Conservation (phyloP, 2,113 vertebrate genomes). For the Tragelaphus buxtoni region DNA sequence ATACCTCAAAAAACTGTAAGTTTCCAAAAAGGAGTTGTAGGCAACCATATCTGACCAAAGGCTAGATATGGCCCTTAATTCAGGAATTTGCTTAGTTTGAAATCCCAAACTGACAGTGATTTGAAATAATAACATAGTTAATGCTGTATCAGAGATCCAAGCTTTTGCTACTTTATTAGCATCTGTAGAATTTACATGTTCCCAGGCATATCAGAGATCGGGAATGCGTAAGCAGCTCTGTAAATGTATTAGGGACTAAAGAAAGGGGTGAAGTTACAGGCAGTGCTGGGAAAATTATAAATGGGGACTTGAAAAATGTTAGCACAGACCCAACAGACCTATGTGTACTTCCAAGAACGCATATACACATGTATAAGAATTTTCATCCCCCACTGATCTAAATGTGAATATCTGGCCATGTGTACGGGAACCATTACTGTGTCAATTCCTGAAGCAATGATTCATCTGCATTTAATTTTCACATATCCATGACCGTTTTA, state of each 20-base stretch:
- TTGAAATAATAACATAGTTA: too few species aligned
- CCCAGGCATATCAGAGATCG: too few species aligned
- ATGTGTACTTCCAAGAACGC: background rate
- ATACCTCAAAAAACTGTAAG: background rate
- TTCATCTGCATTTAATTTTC: slow-evolving; percentile 15
- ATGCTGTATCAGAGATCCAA: too few species aligned
- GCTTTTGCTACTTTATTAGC: too few species aligned
- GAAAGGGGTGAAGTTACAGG: too few species aligned
- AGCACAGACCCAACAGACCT: background rate
- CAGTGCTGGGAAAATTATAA: background rate
- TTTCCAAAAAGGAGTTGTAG: background rate
- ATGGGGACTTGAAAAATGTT: background rate
- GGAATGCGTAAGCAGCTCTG: too few species aligned
- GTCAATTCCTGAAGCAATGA: background rate
- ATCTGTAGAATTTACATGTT: too few species aligned
- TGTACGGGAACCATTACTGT: background rate
- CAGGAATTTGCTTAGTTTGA: too few species aligned
- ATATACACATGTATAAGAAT: background rate
- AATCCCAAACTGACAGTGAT: too few species aligned
- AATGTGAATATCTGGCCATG: background rate
- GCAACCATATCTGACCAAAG: too few species aligned
- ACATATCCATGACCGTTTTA: background rate
- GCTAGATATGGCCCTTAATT: too few species aligned
- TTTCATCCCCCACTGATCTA: background rate
- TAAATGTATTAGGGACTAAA: too few species aligned